phyloP scores from a whole-genome alignment of 1,140 invertebrate genomes.

The Rhizoglyphus robini region DNA sequence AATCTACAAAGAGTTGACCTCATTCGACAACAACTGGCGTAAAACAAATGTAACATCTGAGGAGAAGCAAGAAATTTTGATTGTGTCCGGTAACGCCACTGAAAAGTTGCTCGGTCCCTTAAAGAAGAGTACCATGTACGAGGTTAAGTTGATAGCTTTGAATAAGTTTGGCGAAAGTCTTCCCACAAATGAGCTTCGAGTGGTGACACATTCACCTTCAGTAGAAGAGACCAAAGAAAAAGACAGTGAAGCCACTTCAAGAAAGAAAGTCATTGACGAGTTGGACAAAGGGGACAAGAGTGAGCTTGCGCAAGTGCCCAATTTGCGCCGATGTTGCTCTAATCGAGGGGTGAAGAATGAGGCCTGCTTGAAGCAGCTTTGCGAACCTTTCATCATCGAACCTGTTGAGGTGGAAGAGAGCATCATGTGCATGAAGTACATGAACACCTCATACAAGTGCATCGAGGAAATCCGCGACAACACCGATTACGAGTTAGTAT shows the following conservation, averaged over 20 bases:
- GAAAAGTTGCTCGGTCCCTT: constrained; percentile 45
- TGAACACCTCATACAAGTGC: constrained; percentile 48
- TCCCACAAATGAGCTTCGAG: constrained; percentile 52
- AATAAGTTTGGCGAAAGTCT: constrained; percentile 58
- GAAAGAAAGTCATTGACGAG: neutral
- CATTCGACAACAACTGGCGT: constrained; percentile 7
- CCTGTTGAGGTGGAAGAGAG: constrained; percentile 49
- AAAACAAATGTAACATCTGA: constrained; percentile 32
- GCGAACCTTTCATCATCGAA: constrained; percentile 52
- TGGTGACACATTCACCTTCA: constrained; percentile 45
- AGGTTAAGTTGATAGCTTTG: constrained; percentile 51
- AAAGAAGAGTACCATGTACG: constrained; percentile 59
- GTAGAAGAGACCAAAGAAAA: neutral
- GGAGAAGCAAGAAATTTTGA: constrained; percentile 28
- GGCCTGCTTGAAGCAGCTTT: constrained; percentile 57
- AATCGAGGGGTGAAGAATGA: constrained; percentile 53
- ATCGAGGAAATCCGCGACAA: constrained; percentile 52
- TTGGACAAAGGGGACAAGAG: constrained; percentile 31
- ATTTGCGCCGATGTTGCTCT: constrained; percentile 54
- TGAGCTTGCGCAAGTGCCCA: constrained; percentile 46
- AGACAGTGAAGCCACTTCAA: too few species aligned
- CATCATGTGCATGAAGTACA: constrained; percentile 56
- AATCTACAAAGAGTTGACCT: neutral
- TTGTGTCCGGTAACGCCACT: constrained; percentile 31
- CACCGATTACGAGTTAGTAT: constrained; percentile 47